Conservation (phyloP, 2,113 vertebrate genomes). For the Polyodon spathula region DNA sequence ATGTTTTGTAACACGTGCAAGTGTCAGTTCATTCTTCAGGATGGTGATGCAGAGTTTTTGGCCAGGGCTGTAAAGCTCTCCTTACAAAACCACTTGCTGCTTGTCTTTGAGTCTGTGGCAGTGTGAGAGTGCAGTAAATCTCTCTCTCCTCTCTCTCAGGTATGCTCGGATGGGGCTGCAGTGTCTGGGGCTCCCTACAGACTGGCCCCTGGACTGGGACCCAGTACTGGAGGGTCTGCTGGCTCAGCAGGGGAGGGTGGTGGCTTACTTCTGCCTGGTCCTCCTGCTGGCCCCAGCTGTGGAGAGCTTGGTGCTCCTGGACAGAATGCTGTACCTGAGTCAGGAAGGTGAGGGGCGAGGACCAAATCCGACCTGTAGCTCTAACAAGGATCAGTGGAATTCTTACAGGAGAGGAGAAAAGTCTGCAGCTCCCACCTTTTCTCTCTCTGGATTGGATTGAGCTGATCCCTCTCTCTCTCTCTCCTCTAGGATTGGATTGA, state of each 20-base stretch:
- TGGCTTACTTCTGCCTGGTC: slow-evolving; percentile 76
- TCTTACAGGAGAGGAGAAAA: not conserved
- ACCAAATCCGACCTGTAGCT: not conserved
- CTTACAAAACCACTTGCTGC: not conserved
- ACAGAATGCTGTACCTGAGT: slow-evolving; percentile 78
- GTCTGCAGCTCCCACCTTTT: too few relatives aligned
- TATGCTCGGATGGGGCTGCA: slow-evolving; percentile 68
- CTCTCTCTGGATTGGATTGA: too few relatives aligned
- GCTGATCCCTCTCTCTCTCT: too few relatives aligned
- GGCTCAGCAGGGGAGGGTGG: slow-evolving; percentile 65
- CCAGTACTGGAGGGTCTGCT: slow-evolving; percentile 48
- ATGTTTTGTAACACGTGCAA: too few relatives aligned
- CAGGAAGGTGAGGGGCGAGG: slow-evolving; percentile 64
- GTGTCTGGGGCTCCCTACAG: slow-evolving; percentile 61
- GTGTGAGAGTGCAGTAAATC: too few relatives aligned
- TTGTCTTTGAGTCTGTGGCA: not conserved
- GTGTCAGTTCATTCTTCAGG: too few relatives aligned
- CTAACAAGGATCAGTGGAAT: too few relatives aligned
- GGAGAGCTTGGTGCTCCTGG: slow-evolving; percentile 82
- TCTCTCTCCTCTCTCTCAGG: slow-evolving; percentile 50
- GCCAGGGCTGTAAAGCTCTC: too few relatives aligned
- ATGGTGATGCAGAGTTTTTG: too few relatives aligned
- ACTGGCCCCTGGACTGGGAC: slow-evolving; percentile 34
- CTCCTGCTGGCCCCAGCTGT: slow-evolving; percentile 75
- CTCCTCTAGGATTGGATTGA: too few relatives aligned